Base-by-base conservation (phyloP, 2,888 invertebrate genomes). In the Lissocephala sabroskyi region DNA sequence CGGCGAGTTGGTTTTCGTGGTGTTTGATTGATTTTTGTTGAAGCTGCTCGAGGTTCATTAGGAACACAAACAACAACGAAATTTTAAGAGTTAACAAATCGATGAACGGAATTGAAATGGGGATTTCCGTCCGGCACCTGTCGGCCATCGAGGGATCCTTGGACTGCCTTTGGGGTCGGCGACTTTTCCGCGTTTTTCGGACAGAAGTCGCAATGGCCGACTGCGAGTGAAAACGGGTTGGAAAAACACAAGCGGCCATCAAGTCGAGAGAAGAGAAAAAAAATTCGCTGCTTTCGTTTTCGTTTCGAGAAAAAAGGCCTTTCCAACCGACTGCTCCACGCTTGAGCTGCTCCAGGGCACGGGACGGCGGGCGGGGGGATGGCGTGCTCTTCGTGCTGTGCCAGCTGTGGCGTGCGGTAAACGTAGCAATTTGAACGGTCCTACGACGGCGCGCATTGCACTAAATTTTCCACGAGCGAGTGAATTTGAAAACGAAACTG, bases 381-480 rank as follows among this genome's bases (percentile, higher is more conserved):
- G 49, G 59, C 55, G 55, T 63, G 62, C n/a, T n/a, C n/a, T n/a
- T n/a, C n/a, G n/a, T n/a, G n/a, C n/a, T n/a, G n/a, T n/a, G n/a
- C n/a, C 66, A 66, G 54, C 62, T 47, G 45, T 52, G 13, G 13
- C 39, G n/a, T 10, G 13, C 11, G 11, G 61, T 70, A 68, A 75
- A 59, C 64, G 73, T 53, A 75, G 64, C 66, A 75, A 66, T 66
- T 66, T 66, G 40, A 46, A 65, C 49, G 39, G 46, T 53, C 56
- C 61, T 56, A 59, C 56, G 61, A 58, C 59, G 57, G 52, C 47
- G 43, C 41, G 26, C 52, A 52, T 51, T 62, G 74, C 65, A 79
- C 75, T 71, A 79, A 77, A 71, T 71, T 71, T 71, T 79, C 74
- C 74, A 74, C 75, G 56, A 79, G 44, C 68, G 65, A 77, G 50